Evolutionary conservation across 2,888 invertebrate genomes (phyloP).

Genomic region (Luperina testacea): DNA sequence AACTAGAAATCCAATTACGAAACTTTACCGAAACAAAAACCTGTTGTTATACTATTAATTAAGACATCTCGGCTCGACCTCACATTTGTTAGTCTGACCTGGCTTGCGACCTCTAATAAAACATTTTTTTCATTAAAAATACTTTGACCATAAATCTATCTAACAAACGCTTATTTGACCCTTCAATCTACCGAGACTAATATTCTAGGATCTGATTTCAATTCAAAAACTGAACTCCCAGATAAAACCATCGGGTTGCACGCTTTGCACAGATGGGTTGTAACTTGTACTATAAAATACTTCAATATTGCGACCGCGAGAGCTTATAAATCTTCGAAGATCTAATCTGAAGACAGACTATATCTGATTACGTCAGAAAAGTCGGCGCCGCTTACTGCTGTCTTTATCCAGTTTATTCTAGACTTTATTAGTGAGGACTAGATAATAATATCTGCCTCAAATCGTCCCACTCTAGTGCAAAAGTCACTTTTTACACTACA

Average conservation of each 20-base stretch:
- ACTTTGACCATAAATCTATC: constrained; percentile 1
- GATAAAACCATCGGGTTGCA: constrained; percentile 36
- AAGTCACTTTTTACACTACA: background rate
- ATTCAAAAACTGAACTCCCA: constrained; percentile 53
- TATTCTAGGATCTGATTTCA: constrained; percentile 31
- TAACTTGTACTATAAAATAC: constrained; percentile 63
- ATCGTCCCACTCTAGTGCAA: background rate
- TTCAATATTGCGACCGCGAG: constrained; percentile 63
- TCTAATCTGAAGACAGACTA: constrained; percentile 64
- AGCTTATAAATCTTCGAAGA: constrained; percentile 62
- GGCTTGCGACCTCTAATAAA: background rate
- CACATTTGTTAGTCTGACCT: background rate
- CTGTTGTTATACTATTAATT: background rate
- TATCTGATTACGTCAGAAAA: constrained; percentile 64
- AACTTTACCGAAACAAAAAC: constrained; percentile 2
- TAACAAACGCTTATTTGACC: constrained; percentile 8
- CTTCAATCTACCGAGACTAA: background rate
- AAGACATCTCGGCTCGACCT: background rate
- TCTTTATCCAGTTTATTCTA: constrained; percentile 59
- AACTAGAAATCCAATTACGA: background rate
- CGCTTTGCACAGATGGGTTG: constrained; percentile 54
- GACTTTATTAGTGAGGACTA: constrained; percentile 31
- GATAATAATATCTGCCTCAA: constrained; percentile 21
- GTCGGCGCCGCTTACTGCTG: constrained; percentile 42
- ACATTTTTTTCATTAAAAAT: background rate